These are phyloP conservation scores for Fringilla coelebs DNA, from an alignment of 2,797 vertebrate genomes.

Conservation along the genomic window DNA sequence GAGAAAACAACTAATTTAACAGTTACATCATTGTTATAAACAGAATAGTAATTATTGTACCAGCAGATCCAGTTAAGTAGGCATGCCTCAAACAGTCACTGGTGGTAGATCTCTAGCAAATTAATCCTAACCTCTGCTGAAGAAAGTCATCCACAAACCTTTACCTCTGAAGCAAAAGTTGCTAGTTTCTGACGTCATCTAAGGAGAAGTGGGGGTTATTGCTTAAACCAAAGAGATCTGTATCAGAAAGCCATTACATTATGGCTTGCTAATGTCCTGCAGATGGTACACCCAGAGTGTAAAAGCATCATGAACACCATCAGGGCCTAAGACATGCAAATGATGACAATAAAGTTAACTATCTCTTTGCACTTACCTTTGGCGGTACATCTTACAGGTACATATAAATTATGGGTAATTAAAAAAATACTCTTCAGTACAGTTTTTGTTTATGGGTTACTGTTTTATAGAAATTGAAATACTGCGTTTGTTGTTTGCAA, in stretches of 20 bases:
- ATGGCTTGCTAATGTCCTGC: background rate
- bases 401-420: background rate
- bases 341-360: background rate
- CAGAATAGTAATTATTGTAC: background rate
- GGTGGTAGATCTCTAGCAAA: background rate
- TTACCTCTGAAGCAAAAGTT: background rate
- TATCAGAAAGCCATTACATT: background rate
- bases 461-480: background rate
- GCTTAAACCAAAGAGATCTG: background rate
- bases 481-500: background rate
- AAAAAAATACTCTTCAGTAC: background rate
- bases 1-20: background rate
- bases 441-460: background rate
- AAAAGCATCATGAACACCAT: background rate
- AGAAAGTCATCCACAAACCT: background rate
- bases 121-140: background rate
- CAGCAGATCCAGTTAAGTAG: background rate
- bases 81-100: background rate
- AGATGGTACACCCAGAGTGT: fast-evolving
- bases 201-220: background rate
- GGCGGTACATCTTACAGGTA: background rate
- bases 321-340: background rate
- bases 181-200: background rate
- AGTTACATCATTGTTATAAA: background rate
- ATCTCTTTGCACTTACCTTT: background rate